Evolutionary conservation across 2,888 invertebrate species (phyloP), one percentile per base, ranked within the genome.

Genomic region (Hirtodrosophila trivittata): DNA sequence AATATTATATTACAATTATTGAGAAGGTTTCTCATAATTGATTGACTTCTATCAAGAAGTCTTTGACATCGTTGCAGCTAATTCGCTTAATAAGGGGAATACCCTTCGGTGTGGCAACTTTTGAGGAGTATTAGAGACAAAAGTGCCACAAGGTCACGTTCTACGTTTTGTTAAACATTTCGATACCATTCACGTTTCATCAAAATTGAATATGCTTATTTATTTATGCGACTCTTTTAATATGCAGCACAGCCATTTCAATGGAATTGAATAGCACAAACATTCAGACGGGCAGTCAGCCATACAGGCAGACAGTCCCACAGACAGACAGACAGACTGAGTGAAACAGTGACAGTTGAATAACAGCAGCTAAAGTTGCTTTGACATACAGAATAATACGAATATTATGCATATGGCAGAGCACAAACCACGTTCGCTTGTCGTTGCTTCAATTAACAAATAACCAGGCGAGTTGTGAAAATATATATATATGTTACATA

Each of bases 201-300:
- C 80, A 78, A 82, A 80, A 80, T 80, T 80, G 82, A 80, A 82
- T 85, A 85, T 73, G 75, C 70, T 85, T 80, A 80, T 85, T 85
- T 80, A 80, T 85, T 80, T 85, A 80, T 85, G 83, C 69, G 62
- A 58, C 85, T 75, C 62, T 67, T 73, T 80, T 82, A 77, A 84
- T 78, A 78, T 78, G 85, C 78, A 84, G 72, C 72, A 64, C 78
- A 72, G 52, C 41, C 59, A 41, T 54, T 42, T 55, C 47, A 43
- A 47, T 69, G 69, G 80, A 80, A 80, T 73, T 73, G 77, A 76
- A 80, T 77, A 41, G 56, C 52, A 39, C 39, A 51, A 38, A 57
- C 43, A 38, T 33, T 25, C 12, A 21, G 25, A 25, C 25, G 6
- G 21, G 6, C 13, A 18, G 13, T 14, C 28, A 28, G 16, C 12